Base-by-base conservation (phyloP, 2,888 invertebrate genomes). In the Pasiphila rectangulata region DNA sequence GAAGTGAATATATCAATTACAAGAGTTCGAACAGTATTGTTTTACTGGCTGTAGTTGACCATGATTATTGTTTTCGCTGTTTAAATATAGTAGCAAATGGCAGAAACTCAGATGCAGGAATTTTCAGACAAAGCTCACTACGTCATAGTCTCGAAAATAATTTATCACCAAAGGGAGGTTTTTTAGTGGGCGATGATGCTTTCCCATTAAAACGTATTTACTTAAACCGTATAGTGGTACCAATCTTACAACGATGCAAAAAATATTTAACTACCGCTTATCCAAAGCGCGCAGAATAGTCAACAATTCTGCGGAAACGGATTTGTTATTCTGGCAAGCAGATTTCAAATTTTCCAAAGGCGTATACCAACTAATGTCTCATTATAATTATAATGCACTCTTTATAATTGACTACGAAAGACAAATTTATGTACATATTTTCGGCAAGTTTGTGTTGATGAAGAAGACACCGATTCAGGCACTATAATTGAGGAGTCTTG, bases 1-100 rank as follows among this genome's bases (percentile, higher is more conserved):
- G 48, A 38, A 54, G 46, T 19, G 37, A 41, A 44, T 54, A 23
- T 29, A 46, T 41, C 10, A 54, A 54, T 45, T 50, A 54, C 17
- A 50, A 47, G 20, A 35, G 35, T 16, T 29, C 38, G 4, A 41
- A 44, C 35, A 54, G 55, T 34, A 10, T 55, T 7, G 51, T 55
- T 12, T 19, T 51, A 6, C n/a, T 54, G 47, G 47, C 54, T 35
- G 38, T 54, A 6, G 54, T 50, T 4, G 51, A 54, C 17, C 30
- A 47, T 41, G 44, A 50, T 5, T 50, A 51, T 40, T 39, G 39
- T 36, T 50, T 50, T 50, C 30, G 36, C 2, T 51, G 46, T 48
- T 9, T 51, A 49, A 46, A 51, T 53, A 47, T 47, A 29, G 59
- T 50, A 7, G 30, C 32, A 9, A 23, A 39, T 36, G 44, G 46